Conservation (phyloP, 2,797 vertebrate species). For the Periophthalmus magnuspinnatus region DNA sequence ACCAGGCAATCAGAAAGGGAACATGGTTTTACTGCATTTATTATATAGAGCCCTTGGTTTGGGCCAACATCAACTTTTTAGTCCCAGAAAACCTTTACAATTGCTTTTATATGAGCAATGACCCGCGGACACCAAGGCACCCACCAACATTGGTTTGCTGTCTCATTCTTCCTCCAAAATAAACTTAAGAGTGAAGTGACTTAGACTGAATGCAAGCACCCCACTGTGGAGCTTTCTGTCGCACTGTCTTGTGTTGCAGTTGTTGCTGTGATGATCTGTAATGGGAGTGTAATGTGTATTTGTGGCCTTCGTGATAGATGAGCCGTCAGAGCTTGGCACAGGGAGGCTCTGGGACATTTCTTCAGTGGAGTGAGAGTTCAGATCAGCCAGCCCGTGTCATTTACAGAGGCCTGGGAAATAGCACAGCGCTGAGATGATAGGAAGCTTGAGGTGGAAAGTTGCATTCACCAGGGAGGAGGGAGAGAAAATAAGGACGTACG, state of each 20-base stretch:
- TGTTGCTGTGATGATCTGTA: slow-evolving; percentile 62
- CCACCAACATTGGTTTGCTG: slow-evolving; percentile 22
- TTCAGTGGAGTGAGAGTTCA: slow-evolving; percentile 76
- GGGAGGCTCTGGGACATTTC: slow-evolving; percentile 70
- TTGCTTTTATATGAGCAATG: background rate
- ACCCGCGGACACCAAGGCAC: slow-evolving; percentile 4
- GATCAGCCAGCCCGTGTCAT: slow-evolving; percentile 73
- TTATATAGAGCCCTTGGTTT: slow-evolving; percentile 10
- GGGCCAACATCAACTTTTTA: slow-evolving; percentile 19
- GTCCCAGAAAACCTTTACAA: background rate
- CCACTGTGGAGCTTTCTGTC: slow-evolving; percentile 25
- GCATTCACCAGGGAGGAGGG: slow-evolving; percentile 37
- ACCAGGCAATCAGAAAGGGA: slow-evolving; percentile 38
- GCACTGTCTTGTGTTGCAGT: slow-evolving; percentile 39
- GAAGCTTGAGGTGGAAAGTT: slow-evolving; percentile 60
- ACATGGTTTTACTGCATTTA: slow-evolving; percentile 19
- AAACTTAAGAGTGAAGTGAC: slow-evolving; percentile 19
- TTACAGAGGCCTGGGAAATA: slow-evolving; percentile 79
- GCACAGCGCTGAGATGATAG: slow-evolving; percentile 67
- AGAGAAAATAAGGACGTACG: slow-evolving; percentile 19
- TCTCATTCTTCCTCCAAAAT: slow-evolving; percentile 33
- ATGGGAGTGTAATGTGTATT: slow-evolving; percentile 70
- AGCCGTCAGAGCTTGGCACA: slow-evolving; percentile 65
- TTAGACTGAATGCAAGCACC: slow-evolving; percentile 22
- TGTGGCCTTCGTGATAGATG: slow-evolving; percentile 68